Base-by-base conservation (phyloP, 2,113 vertebrate genomes). In the Rhinichthys klamathensis region DNA sequence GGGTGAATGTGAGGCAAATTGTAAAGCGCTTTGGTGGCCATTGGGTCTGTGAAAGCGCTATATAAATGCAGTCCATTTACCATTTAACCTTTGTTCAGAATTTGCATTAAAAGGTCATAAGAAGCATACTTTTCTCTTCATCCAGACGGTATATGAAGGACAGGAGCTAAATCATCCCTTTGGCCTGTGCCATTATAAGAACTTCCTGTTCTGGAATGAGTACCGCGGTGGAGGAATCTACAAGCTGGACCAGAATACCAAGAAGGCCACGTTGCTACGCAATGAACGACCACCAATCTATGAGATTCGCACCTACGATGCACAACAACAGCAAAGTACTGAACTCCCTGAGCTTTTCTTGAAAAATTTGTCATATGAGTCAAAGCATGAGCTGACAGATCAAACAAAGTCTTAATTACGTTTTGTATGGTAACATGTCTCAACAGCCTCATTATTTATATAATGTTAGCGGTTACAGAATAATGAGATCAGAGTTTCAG, bases 281-380 rank as follows among this genome's bases (percentile, higher is more conserved):
- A 98, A 95, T 0, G 98, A 99, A 91, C 95, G 98, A 72, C 98
- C 98, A 0, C 98, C 98, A 44, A 97, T 99, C 92, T 99, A 98
- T 84, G 98, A 99, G 94, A 99, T 99, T 89, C 95, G 98, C 89
- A 98, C 98, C 92, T 99, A 99, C 2, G 98, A 99, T 0, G 97
- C 97, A 0, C 96, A 98, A 90, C 98, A 99, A 93, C 98, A 99
- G 89, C 97, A 98, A 95, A 98, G 98, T 98, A 88, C 18, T 21
- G 23, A 70, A 30, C 12, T 4, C 27, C 4, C 46, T 30, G 5
- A 6, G 23, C 35, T 30, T 12, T 12, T 5, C 4, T 13, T 2
- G 41, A 8, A 6, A 25, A 44, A 63, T 3, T 1, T 2, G 23
- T 74, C 67, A 41, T 46, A 74, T 44, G 35, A 8, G 56, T 61